phyloP scores from a whole-genome alignment of 2,797 vertebrate genomes.

The Pseudomugil tenellus region DNA sequence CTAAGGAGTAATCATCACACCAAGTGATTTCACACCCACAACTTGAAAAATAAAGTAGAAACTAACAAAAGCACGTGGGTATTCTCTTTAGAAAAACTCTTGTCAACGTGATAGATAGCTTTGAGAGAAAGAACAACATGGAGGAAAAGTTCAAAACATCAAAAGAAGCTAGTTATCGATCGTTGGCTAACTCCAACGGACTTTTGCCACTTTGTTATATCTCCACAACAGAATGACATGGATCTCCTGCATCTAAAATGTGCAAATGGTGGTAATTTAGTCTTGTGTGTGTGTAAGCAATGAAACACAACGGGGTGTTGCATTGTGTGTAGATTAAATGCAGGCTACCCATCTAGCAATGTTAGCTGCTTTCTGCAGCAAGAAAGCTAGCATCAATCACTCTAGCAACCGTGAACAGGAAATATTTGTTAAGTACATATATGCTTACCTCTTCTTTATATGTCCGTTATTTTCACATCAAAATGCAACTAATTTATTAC shows the following conservation, averaged over 20 bases:
- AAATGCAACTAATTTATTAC: slow-evolving; percentile 6
- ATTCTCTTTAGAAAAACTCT: slow-evolving; percentile 9
- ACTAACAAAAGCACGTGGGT: neutral
- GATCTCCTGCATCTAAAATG: neutral
- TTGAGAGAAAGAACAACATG: slow-evolving; percentile 44
- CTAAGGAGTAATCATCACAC: no score
- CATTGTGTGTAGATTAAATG: slow-evolving; percentile 17
- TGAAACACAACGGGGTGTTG: neutral
- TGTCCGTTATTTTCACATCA: slow-evolving; percentile 17
- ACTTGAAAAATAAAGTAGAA: neutral
- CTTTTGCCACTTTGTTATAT: slow-evolving; percentile 8
- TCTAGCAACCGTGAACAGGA: neutral
- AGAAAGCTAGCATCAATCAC: slow-evolving; percentile 11
- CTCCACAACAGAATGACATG: slow-evolving; percentile 5
- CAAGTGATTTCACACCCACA: neutral
- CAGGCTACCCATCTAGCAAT: slow-evolving; percentile 58
- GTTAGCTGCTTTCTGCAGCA: slow-evolving; percentile 32
- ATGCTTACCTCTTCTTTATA: slow-evolving; percentile 52
- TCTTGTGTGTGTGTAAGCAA: neutral
- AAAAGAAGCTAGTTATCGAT: slow-evolving; percentile 35
- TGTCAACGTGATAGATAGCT: slow-evolving; percentile 50
- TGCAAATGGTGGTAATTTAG: neutral
- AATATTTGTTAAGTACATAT: slow-evolving; percentile 3
- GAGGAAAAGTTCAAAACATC: slow-evolving; percentile 49
- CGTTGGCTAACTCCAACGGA: slow-evolving; percentile 53